A percentile compares a stretch with the other conserved stretches of the same genome.
phyloP scores from a whole-genome alignment of 2,113 vertebrate genomes.

The Tychaedon coryphoeus region DNA sequence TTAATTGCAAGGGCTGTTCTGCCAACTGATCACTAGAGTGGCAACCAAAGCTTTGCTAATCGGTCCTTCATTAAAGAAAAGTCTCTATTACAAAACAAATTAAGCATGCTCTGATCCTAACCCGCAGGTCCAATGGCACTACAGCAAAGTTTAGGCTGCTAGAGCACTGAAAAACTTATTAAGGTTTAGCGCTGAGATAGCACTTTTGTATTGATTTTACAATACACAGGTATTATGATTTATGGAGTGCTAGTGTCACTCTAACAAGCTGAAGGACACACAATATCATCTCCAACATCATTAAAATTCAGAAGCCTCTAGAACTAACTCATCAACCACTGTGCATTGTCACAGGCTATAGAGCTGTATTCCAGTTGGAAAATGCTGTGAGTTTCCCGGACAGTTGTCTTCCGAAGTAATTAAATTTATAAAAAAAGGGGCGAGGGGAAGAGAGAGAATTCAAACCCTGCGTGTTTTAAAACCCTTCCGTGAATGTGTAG shows the following conservation, averaged over 20 bases:
- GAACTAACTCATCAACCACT: slow-evolving; percentile 96
- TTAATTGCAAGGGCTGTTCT: slow-evolving; percentile 95
- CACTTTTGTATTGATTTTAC: slow-evolving; percentile 99
- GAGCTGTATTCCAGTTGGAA: slow-evolving; percentile 60
- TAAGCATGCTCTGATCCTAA: slow-evolving; percentile 96
- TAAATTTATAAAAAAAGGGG: background rate
- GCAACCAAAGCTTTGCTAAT: slow-evolving; percentile 97
- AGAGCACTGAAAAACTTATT: slow-evolving; percentile 95
- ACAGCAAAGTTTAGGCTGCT: slow-evolving; percentile 96
- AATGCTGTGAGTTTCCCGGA: slow-evolving; percentile 47
- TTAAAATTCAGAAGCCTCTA: slow-evolving; percentile 99
- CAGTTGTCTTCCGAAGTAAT: slow-evolving; percentile 17
- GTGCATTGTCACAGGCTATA: slow-evolving; percentile 84
- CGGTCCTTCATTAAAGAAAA: slow-evolving; percentile 98
- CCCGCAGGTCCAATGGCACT: slow-evolving; percentile 91
- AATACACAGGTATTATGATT: slow-evolving; percentile 99
- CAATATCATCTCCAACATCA: slow-evolving; percentile 99
- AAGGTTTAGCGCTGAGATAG: slow-evolving; percentile 97
- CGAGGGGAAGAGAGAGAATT: background rate
- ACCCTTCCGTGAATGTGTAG: background rate
- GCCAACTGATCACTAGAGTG: slow-evolving; percentile 96
- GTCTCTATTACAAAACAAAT: slow-evolving; percentile 99
- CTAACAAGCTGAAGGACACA: slow-evolving; percentile 99
- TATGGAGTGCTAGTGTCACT: slow-evolving; percentile 99
- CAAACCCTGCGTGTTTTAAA: background rate